phyloP scores from a whole-genome alignment of 2,113 vertebrate genomes.

The Hystrix cristata region DNA sequence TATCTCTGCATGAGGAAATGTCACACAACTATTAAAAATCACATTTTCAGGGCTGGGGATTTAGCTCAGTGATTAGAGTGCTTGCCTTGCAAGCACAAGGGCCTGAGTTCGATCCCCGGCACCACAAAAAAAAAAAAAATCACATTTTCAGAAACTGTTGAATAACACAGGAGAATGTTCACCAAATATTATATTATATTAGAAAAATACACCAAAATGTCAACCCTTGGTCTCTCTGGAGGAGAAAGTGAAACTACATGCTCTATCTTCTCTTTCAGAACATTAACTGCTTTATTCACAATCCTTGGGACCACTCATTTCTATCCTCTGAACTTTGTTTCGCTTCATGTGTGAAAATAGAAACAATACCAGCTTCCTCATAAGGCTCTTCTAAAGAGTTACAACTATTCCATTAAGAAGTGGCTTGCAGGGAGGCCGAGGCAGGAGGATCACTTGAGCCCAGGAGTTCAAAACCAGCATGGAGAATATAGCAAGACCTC shows the following conservation, averaged over 20 bases:
- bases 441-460: neutral
- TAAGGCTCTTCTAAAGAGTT: slow-evolving; percentile 2
- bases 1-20: neutral
- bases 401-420: slow-evolving; percentile 43
- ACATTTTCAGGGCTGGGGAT: slow-evolving; percentile 37
- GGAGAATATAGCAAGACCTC: neutral
- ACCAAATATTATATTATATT: neutral
- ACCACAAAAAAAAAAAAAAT: too few species aligned
- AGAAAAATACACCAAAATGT: slow-evolving; percentile 38
- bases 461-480: neutral
- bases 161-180: slow-evolving; percentile 7
- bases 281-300: neutral
- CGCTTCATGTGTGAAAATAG: slow-evolving; percentile 5
- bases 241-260: neutral
- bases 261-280: slow-evolving; percentile 28
- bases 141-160: slow-evolving; percentile 1
- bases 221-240: neutral
- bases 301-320: neutral
- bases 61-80: too few species aligned
- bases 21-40: slow-evolving; percentile 30
- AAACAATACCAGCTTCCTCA: slow-evolving; percentile 19
- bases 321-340: slow-evolving; percentile 12
- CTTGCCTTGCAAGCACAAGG: too few species aligned
- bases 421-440: neutral
- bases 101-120: too few species aligned